Conservation (phyloP, 2,797 vertebrate genomes). For the Enteromius afrohamiltoni region DNA sequence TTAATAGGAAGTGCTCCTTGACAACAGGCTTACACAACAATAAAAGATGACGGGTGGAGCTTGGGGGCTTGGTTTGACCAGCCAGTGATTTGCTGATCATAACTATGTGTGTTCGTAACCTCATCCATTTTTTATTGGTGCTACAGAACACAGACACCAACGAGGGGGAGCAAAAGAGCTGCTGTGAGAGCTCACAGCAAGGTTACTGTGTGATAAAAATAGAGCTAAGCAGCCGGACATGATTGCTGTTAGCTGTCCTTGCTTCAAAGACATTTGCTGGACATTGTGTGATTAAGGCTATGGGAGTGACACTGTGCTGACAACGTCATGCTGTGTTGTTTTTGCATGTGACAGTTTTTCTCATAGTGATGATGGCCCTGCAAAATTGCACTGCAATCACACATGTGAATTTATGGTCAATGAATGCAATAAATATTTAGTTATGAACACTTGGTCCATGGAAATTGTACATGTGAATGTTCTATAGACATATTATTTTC, state of each 20-base stretch:
- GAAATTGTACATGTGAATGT: neutral
- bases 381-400: neutral
- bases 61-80: neutral
- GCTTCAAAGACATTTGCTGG: slow-evolving; percentile 35
- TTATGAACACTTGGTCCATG: neutral
- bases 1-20: slow-evolving; percentile 13
- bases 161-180: neutral
- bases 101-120: slow-evolving; percentile 3
- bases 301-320: slow-evolving; percentile 2
- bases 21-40: neutral
- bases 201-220: slow-evolving; percentile 65
- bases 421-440: neutral
- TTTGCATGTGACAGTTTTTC: neutral
- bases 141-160: slow-evolving; percentile 11
- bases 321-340: slow-evolving; percentile 4
- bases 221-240: slow-evolving; percentile 41
- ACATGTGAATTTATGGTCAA: slow-evolving; percentile 4
- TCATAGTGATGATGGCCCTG: neutral
- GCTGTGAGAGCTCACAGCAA: slow-evolving; percentile 57
- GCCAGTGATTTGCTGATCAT: neutral
- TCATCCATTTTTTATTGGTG: slow-evolving; percentile 39
- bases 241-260: slow-evolving; percentile 51
- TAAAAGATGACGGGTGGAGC: neutral
- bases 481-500: neutral
- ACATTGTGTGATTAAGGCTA: slow-evolving; percentile 12